Percentiles rank a stretch among this genome's conserved stretches.
Evolutionary conservation across 2,797 vertebrate species (phyloP).

Genomic region (Morelia viridis): DNA sequence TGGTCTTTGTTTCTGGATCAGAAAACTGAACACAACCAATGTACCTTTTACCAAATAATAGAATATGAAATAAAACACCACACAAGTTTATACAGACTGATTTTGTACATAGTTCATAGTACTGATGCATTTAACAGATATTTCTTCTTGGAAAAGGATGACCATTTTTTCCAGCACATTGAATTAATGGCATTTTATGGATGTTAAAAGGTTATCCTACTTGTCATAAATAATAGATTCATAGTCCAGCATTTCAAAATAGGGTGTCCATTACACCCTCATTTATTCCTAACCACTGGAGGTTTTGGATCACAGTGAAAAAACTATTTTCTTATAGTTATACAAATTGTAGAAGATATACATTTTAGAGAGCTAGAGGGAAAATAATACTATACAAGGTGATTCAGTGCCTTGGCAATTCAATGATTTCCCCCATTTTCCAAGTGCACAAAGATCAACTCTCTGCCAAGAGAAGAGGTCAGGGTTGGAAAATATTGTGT

Average conservation of each 20-base stretch:
- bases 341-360: constrained; percentile 48
- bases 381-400: constrained; percentile 37
- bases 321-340: constrained; percentile 38
- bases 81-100: constrained; percentile 53
- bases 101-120: constrained; percentile 52
- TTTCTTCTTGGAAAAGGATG: constrained; percentile 68
- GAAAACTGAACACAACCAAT: constrained; percentile 71
- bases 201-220: constrained; percentile 67
- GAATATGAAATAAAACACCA: constrained; percentile 53
- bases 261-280: constrained; percentile 48
- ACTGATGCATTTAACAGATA: constrained; percentile 57
- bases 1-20: constrained; percentile 79
- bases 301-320: constrained; percentile 64
- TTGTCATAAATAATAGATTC: constrained; percentile 64
- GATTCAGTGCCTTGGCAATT: constrained; percentile 58
- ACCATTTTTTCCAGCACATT: constrained; percentile 53
- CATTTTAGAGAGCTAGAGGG: constrained; percentile 44
- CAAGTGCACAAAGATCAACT: constrained; percentile 68
- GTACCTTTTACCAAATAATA: constrained; percentile 68
- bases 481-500: constrained; percentile 60
- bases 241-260: constrained; percentile 56
- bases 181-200: constrained; percentile 57
- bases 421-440: constrained; percentile 64
- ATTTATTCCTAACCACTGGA: constrained; percentile 47
- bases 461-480: constrained; percentile 61